Conservation (phyloP, 2,113 vertebrate genomes). For the Platichthys stellatus region DNA sequence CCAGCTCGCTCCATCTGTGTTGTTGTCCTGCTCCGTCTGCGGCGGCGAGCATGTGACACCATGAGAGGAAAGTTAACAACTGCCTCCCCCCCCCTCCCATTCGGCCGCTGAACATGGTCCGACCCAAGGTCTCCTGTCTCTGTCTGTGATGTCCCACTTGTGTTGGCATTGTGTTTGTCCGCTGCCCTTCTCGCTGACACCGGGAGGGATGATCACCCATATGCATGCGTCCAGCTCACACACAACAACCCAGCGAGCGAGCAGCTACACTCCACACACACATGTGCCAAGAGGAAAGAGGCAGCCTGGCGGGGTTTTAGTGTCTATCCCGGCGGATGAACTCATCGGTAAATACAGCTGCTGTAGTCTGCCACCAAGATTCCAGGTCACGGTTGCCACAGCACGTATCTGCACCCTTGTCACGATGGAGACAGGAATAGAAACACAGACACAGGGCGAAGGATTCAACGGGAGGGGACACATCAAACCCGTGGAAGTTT, state of each 20-base stretch:
- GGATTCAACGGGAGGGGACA: not conserved
- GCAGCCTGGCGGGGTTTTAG: slow-evolving; percentile 34
- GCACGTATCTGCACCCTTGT: slow-evolving; percentile 57
- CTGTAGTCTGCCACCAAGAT: slow-evolving; percentile 76
- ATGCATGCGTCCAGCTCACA: slow-evolving; percentile 4
- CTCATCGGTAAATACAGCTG: slow-evolving; percentile 81
- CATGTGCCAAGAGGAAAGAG: not conserved
- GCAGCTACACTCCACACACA: slow-evolving; percentile 16
- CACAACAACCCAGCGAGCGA: not conserved
- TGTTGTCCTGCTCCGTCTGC: slow-evolving; percentile 50
- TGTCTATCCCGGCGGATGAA: slow-evolving; percentile 69
- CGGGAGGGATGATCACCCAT: slow-evolving; percentile 52
- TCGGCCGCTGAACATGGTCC: not conserved
- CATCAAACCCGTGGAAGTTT: slow-evolving; percentile 15
- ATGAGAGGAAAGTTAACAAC: slow-evolving; percentile 55
- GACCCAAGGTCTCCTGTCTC: slow-evolving; percentile 42
- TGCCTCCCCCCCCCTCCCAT: not conserved
- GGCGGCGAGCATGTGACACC: slow-evolving; percentile 60
- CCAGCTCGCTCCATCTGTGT: slow-evolving; percentile 47
- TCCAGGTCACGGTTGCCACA: slow-evolving; percentile 52
- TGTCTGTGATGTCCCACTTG: slow-evolving; percentile 17
- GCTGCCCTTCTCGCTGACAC: slow-evolving; percentile 65
- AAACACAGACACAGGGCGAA: slow-evolving; percentile 37
- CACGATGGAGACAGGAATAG: slow-evolving; percentile 66
- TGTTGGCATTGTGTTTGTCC: slow-evolving; percentile 36